These are phyloP conservation scores for Spodoptera exigua DNA, from an alignment of 2,888 invertebrate genomes.

Conservation along the genomic window DNA sequence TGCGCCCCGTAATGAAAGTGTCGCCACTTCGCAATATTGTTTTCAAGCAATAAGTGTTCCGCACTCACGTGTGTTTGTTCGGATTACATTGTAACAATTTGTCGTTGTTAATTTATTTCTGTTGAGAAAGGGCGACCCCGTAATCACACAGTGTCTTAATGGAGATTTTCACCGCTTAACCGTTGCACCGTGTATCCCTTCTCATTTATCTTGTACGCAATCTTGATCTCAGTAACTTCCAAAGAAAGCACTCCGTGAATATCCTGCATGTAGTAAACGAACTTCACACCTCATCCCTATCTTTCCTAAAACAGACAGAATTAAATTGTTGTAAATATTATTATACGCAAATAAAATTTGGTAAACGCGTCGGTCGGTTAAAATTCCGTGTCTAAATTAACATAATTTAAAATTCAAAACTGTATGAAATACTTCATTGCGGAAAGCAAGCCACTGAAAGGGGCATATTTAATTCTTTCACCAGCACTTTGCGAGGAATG, in stretches of 20 bases:
- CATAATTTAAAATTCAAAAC: constrained; percentile 83
- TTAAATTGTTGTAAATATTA: constrained; percentile 57
- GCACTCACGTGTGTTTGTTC: constrained; percentile 32
- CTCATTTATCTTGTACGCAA: constrained; percentile 27
- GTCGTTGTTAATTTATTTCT: constrained; percentile 50
- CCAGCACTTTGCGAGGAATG: constrained; percentile 69
- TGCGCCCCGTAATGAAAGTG: constrained; percentile 54
- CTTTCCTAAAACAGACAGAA: constrained; percentile 25
- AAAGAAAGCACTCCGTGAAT: not conserved
- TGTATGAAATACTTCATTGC: constrained; percentile 79
- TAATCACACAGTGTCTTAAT: constrained; percentile 48
- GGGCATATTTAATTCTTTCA: constrained; percentile 81
- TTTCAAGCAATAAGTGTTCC: constrained; percentile 51
- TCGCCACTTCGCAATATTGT: constrained; percentile 51
- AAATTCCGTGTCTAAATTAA: constrained; percentile 74
- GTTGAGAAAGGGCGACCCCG: constrained; percentile 38
- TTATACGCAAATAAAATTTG: constrained; percentile 62
- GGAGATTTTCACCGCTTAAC: constrained; percentile 41
- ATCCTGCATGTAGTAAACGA: not conserved
- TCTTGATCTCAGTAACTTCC: constrained; percentile 7
- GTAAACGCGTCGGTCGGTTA: constrained; percentile 61
- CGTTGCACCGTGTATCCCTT: constrained; percentile 28
- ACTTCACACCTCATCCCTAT: not conserved
- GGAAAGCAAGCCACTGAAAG: constrained; percentile 76
- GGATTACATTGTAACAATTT: constrained; percentile 48